phyloP scores from a whole-genome alignment of 2,888 invertebrate species.

The Andrena minutula region DNA sequence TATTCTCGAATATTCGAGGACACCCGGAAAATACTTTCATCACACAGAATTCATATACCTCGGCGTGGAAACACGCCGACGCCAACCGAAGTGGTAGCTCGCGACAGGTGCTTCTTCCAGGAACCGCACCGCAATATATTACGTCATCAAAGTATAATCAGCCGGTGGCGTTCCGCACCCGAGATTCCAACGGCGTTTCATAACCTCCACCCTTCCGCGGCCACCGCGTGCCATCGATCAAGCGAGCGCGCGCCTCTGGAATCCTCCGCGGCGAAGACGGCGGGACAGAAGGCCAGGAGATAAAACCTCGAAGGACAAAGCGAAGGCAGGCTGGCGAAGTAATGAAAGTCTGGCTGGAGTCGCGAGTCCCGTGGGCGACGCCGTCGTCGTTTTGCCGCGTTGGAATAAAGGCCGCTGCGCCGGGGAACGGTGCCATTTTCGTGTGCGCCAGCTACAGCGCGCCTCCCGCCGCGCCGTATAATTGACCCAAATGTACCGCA shows the following conservation, averaged over 20 bases:
- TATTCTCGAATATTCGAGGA: too few species aligned
- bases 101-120: too few species aligned
- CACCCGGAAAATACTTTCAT: too few species aligned
- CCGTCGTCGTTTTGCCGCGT: background rate
- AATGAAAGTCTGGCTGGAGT: conserved; percentile 24
- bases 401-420: conserved; percentile 9
- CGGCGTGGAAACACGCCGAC: too few species aligned
- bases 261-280: conserved; percentile 7
- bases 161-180: too few species aligned
- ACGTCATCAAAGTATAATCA: too few species aligned
- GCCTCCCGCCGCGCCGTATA: conserved; percentile 55
- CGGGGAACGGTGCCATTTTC: conserved; percentile 11
- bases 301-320: conserved; percentile 32
- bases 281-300: conserved; percentile 23
- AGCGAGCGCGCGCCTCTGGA: background rate
- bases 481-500: conserved; percentile 78
- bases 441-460: background rate
- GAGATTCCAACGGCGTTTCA: too few species aligned
- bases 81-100: too few species aligned
- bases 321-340: background rate
- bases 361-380: conserved; percentile 1
- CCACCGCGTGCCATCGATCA: background rate
- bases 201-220: too few species aligned
- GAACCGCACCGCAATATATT: too few species aligned
- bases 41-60: too few species aligned